A percentile compares a stretch with the other conserved stretches of the same genome.
These are phyloP conservation scores for Echinarachnius parma DNA, from an alignment of 53 echinoderm and acorn worm genomes.

Conservation along the genomic window DNA sequence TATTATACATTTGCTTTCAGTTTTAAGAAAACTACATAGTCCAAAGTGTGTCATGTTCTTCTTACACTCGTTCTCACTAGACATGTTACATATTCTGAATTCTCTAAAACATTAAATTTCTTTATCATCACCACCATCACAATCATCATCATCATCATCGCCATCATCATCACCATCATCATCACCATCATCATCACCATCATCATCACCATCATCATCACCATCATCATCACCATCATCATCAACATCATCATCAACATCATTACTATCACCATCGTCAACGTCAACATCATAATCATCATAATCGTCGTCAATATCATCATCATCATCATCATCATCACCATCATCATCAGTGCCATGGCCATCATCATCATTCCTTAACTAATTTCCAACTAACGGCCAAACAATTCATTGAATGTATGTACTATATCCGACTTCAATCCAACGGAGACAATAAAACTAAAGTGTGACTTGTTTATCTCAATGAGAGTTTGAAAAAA, in stretches of 20 bases:
- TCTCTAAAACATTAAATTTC: no score
- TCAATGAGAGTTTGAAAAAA: no score
- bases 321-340: not conserved
- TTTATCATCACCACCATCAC: no score
- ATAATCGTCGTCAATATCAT: not conserved
- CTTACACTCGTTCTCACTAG: no score
- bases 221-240: constrained; percentile 29
- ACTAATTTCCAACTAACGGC: not conserved
- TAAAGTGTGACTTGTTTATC: no score
- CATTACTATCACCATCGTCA: constrained; percentile 4
- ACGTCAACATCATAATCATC: not conserved
- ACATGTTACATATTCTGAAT: no score
- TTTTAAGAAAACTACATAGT: no score
- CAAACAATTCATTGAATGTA: no score
- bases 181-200: constrained; percentile 32
- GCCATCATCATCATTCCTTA: not conserved
- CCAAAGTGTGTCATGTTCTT: no score
- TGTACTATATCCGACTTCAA: no score
- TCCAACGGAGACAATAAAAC: no score
- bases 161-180: constrained; percentile 28
- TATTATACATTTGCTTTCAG: no score
- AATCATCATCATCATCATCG: not conserved
- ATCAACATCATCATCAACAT: constrained; percentile 35
- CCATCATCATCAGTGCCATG: not conserved
- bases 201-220: constrained; percentile 34